Percentiles rank a stretch among this genome's conserved stretches.
Evolutionary conservation across 2,888 invertebrate species (phyloP).

Genomic region (Leucania comma): DNA sequence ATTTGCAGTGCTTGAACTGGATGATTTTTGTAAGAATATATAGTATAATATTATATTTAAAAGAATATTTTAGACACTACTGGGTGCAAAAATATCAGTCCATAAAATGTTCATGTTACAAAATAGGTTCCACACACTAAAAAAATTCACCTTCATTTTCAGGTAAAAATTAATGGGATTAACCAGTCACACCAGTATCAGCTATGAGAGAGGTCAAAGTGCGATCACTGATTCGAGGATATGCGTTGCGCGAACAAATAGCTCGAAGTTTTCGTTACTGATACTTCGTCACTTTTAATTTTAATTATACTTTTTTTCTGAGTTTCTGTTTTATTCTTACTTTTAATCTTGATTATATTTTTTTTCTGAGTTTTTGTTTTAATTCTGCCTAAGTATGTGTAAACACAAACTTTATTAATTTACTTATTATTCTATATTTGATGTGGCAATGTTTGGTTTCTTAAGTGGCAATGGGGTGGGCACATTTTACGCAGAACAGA

Average conservation of each 20-base stretch:
- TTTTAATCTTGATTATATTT: too few species aligned
- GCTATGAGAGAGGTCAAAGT: too few species aligned
- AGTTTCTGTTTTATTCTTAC: neutral
- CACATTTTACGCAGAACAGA: too few species aligned
- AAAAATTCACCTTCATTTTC: too few species aligned
- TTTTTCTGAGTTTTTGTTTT: neutral
- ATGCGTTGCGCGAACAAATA: neutral
- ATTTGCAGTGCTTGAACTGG: too few species aligned
- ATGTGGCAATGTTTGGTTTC: too few species aligned
- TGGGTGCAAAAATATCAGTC: neutral
- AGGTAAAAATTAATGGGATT: too few species aligned
- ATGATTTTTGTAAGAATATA: slow-evolving; percentile 1
- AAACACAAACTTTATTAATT: neutral
- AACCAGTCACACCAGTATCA: too few species aligned
- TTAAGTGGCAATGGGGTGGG: too few species aligned
- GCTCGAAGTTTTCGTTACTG: neutral
- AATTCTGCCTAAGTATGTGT: neutral
- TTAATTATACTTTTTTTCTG: neutral
- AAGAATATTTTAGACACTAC: neutral
- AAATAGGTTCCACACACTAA: too few species aligned
- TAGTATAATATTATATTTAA: neutral
- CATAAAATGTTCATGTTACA: too few species aligned
- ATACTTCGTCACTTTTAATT: neutral
- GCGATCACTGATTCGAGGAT: neutral
- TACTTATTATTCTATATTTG: neutral